phyloP scores from a whole-genome alignment of 2,113 vertebrate species.

The Apistogramma diplotaenia region DNA sequence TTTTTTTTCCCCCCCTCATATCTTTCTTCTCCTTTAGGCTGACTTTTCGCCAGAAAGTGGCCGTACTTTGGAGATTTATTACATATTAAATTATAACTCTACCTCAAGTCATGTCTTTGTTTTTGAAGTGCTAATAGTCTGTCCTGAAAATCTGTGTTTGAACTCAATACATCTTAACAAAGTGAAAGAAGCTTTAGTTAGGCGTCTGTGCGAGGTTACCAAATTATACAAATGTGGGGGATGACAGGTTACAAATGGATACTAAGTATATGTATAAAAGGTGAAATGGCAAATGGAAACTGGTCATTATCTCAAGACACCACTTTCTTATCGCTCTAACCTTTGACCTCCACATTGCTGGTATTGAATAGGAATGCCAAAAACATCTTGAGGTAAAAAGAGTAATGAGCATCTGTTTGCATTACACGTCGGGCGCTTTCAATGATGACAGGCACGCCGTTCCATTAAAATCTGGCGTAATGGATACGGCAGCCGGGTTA shows the following conservation, averaged over 20 bases:
- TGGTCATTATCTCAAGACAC: conserved; percentile 46
- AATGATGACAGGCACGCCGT: conserved; percentile 48
- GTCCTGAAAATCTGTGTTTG: conserved; percentile 3
- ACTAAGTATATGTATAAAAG: conserved; percentile 38
- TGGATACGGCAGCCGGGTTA: conserved; percentile 50
- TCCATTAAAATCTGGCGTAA: conserved; percentile 65
- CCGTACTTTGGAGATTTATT: conserved; percentile 21
- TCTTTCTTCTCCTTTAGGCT: background rate
- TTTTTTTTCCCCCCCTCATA: background rate
- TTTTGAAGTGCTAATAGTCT: conserved; percentile 42
- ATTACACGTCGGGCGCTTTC: conserved; percentile 42
- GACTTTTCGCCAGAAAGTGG: conserved; percentile 23
- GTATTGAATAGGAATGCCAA: conserved; percentile 38
- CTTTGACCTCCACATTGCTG: conserved; percentile 58
- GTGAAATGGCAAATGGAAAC: conserved; percentile 50
- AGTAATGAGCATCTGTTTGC: conserved; percentile 69
- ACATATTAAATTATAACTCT: conserved; percentile 25
- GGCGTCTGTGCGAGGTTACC: background rate
- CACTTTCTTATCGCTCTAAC: conserved; percentile 50
- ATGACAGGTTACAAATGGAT: conserved; percentile 41
- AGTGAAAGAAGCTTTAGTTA: conserved; percentile 5
- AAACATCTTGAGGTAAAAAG: conserved; percentile 39
- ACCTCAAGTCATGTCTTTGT: conserved; percentile 23
- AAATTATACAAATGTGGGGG: conserved; percentile 35
- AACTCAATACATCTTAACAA: conserved; percentile 8